Percentiles rank a stretch among this genome's conserved stretches.
Conservation (phyloP, 2,797 vertebrate species). For the Acanthiza pusilla region DNA sequence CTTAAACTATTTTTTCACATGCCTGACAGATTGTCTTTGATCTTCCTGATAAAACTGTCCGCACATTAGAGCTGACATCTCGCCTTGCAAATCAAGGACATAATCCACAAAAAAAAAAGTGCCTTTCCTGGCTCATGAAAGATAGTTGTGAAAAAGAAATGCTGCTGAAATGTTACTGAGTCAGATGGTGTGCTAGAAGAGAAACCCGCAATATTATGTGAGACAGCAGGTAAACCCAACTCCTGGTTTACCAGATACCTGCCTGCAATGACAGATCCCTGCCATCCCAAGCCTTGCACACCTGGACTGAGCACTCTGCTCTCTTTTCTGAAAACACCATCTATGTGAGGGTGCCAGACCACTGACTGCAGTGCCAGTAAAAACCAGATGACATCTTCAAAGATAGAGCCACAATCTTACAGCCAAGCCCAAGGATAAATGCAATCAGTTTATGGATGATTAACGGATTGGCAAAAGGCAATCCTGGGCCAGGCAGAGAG, state of each 20-base stretch:
- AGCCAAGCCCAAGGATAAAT: slow-evolving; percentile 5
- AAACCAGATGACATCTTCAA: slow-evolving; percentile 1
- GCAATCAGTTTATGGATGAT: background rate
- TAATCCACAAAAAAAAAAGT: background rate
- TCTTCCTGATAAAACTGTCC: background rate
- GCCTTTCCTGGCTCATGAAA: background rate
- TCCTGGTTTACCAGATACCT: background rate
- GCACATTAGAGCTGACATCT: background rate
- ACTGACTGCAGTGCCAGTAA: background rate
- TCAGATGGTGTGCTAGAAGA: background rate
- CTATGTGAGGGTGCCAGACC: background rate
- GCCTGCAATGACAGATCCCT: background rate
- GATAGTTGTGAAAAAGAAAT: background rate
- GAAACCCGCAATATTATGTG: background rate
- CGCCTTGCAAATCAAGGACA: background rate
- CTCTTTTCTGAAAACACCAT: background rate
- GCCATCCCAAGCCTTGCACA: background rate
- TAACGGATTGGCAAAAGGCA: background rate
- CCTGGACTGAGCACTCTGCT: background rate
- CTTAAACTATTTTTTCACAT: background rate
- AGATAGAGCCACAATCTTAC: background rate
- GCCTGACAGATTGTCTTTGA: background rate
- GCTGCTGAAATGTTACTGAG: background rate
- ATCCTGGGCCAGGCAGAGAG: background rate
- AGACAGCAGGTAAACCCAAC: background rate